Conservation (phyloP, 2,113 vertebrate genomes). For the Campylorhamphus procurvoides region DNA sequence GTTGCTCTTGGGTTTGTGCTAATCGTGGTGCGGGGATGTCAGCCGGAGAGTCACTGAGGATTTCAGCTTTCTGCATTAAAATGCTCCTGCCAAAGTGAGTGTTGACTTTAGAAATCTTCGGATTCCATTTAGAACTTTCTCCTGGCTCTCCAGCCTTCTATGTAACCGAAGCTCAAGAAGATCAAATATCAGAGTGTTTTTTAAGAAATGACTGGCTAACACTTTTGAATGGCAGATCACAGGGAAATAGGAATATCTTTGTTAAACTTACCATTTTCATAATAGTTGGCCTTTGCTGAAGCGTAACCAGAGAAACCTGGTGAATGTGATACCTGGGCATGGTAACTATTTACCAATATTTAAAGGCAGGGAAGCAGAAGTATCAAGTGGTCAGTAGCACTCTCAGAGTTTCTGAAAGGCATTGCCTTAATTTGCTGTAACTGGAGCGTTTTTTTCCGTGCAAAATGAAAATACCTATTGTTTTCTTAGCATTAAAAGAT, state of each 20-base stretch:
- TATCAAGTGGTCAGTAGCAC: neutral
- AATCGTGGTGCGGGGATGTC: neutral
- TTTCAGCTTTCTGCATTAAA: constrained; percentile 43
- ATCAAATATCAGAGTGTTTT: constrained; percentile 49
- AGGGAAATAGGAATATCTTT: constrained; percentile 31
- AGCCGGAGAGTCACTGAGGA: constrained; percentile 9
- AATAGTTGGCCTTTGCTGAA: neutral
- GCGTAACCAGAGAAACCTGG: neutral
- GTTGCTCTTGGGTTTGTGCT: neutral
- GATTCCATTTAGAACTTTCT: constrained; percentile 57
- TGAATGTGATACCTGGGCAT: neutral
- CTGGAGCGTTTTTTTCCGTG: neutral
- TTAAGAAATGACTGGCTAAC: neutral
- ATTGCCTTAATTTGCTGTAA: neutral
- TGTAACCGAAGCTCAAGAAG: constrained; percentile 42
- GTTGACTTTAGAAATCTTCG: constrained; percentile 66
- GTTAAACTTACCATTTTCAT: constrained; percentile 29
- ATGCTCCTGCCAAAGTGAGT: constrained; percentile 20
- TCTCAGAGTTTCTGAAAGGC: neutral
- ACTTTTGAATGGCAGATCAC: constrained; percentile 40
- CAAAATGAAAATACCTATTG: constrained; percentile 11
- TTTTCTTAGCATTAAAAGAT: constrained; percentile 33
- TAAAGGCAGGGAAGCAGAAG: neutral
- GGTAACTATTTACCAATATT: neutral
- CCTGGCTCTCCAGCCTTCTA: constrained; percentile 22